A percentile compares a stretch with the other conserved stretches of the same genome.
Conservation (phyloP, 23 tunicate species). For the Ascidia mentula region DNA sequence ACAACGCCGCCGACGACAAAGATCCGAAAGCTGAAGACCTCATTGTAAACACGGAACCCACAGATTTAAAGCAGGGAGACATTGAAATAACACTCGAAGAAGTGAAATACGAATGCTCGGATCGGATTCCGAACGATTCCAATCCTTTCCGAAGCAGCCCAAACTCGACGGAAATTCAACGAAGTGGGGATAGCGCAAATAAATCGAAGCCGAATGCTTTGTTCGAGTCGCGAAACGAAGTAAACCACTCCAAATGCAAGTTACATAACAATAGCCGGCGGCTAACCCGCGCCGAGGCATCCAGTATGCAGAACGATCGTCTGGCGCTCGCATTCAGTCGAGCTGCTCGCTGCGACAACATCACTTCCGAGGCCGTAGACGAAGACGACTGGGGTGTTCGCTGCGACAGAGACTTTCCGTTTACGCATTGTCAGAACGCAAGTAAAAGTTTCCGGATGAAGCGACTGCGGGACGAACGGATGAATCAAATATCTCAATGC, state of each 20-base stretch:
- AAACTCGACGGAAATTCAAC: background rate
- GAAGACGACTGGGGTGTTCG: too few species aligned
- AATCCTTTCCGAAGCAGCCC: background rate
- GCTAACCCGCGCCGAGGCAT: too few species aligned
- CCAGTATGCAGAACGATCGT: background rate
- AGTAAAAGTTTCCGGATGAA: conserved; percentile 1
- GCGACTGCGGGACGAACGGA: background rate
- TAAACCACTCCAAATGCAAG: background rate
- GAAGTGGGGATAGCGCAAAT: too few species aligned
- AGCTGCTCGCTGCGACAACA: background rate
- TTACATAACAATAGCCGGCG: conserved; percentile 1
- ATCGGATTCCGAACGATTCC: background rate
- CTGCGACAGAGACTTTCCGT: background rate
- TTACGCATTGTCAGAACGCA: background rate
- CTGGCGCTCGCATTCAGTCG: background rate
- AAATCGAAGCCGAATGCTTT: too few species aligned
- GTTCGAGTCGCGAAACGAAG: background rate
- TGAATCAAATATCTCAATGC: background rate
- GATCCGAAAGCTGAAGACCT: background rate
- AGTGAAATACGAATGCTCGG: background rate
- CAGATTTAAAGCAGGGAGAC: background rate
- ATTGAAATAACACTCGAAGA: background rate
- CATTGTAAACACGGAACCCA: background rate
- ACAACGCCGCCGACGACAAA: background rate
- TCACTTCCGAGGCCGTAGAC: background rate